Base-by-base conservation (phyloP, 1,140 invertebrate species). In the Batillaria attramentaria region DNA sequence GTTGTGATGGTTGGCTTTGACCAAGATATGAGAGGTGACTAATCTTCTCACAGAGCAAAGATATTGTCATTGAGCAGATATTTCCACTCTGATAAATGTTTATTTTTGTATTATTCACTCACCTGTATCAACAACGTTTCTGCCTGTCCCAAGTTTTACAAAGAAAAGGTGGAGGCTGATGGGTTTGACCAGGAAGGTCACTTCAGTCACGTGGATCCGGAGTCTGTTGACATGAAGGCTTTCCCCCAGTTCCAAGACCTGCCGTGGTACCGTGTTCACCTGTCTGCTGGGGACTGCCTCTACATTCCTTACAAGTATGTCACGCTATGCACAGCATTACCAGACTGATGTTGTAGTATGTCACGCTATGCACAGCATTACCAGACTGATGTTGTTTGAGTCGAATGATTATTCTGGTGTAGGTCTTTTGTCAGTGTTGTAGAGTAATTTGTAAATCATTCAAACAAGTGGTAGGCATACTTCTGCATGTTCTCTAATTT, bases 221-320 rank as follows among this genome's bases (percentile, higher is more conserved):
- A 90, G 35, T 79, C 77, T 39, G 89, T 91, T 18, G 87, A 91
- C 72, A 85, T 85, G 62, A 60, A 81, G n/a, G 83, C 84, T 60
- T 91, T 86, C 78, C 87, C 88, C 16, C 80, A 80, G 10, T 65
- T 91, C 13, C 39, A 73, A 16, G 50, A 87, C 28, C 79, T 90
- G 10, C 82, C 87, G 24, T 91, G 87, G 85, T 79, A 86, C 57
- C 46, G 83, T 31, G 85, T 86, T 2, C 84, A 86, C 57, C 75
- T 91, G 50, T 74, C 80, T 3, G 84, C 86, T 72, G 91, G 91
- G 43, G 91, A 91, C 79, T 91, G 91, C 84, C 62, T 91, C 6
- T 91, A 82, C 77, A 90, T 91, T 42, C 91, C 91, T 5, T 85
- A 83, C 65, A 85, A 80, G 88, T 89, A 37, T 77, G 80, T 81